These are phyloP conservation scores for Ochotona princeps DNA, from an alignment of 2,113 vertebrate species.

Conservation along the genomic window DNA sequence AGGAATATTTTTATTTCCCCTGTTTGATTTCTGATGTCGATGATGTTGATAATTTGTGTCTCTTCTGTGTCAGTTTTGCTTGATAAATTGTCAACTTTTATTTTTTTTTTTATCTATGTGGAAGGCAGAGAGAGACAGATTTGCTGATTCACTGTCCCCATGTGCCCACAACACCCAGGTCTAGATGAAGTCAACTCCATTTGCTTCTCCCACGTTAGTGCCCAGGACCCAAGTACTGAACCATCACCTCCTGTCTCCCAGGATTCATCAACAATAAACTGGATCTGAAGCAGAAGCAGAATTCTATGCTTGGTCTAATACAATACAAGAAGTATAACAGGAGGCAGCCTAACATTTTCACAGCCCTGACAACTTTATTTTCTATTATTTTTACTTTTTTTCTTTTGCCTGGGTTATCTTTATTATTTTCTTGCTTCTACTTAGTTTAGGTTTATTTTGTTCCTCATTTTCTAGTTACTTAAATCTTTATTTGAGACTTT, in stretches of 20 bases:
- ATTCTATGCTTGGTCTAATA: too few relatives aligned
- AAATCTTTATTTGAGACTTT: neutral
- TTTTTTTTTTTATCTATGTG: neutral
- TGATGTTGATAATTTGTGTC: neutral
- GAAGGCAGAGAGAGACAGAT: too few relatives aligned
- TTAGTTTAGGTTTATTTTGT: constrained; percentile 12
- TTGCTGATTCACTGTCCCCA: too few relatives aligned
- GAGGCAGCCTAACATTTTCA: too few relatives aligned
- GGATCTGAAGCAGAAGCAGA: too few relatives aligned
- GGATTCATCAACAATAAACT: too few relatives aligned
- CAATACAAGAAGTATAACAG: too few relatives aligned
- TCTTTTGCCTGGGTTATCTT: neutral
- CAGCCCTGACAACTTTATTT: neutral
- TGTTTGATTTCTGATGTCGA: neutral
- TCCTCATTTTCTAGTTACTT: neutral
- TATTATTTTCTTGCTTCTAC: neutral
- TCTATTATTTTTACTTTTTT: constrained; percentile 14
- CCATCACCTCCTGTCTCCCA: too few relatives aligned
- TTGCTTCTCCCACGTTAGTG: too few relatives aligned
- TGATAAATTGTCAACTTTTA: neutral
- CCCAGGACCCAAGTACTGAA: too few relatives aligned
- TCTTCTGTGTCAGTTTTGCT: neutral
- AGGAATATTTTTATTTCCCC: neutral
- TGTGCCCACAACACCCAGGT: too few relatives aligned
- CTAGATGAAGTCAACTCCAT: too few relatives aligned